Evolutionary conservation across 2,797 vertebrate genomes (phyloP), one percentile per base, ranked within the genome.

Genomic region (Cossypha polioptera): DNA sequence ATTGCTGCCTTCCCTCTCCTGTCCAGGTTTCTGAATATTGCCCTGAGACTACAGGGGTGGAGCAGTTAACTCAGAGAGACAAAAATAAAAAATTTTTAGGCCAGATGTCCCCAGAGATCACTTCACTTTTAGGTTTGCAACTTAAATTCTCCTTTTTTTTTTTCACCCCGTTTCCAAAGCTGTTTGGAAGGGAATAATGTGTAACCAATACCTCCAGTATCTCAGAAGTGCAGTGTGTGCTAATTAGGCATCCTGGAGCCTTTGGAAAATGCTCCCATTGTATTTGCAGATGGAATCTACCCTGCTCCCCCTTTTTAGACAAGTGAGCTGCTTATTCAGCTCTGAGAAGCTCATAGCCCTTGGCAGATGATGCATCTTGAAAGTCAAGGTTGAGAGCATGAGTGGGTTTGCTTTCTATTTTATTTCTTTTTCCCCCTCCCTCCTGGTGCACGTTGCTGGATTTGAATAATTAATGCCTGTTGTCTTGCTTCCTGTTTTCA

Each of bases 391-490:
- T 77, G 71, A 55, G 57, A n/a, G 40, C 54, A 13, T 24, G 28
- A 19, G 81, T 86, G 92, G 74, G 54, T 72, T 63, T 75, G 54
- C 10, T 51, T 71, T 58, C 25, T 57, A 0, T 28, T 66, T 45
- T 19, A 8, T 66, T 59, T n/a, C 24, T 53, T 26, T 18, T 2
- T 3, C 33, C 16, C 9, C 47, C 42, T 17, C 26, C n/a, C 58
- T 68, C 38, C 33, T 11, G 67, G 74, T 94, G 78, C 8, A 2
- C 11, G 55, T 89, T 89, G 89, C 91, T 88, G 88, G 68, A 75
- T 86, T 89, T 97, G 96, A 96, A 97, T 97, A 96, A 96, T 97
- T 97, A 71, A 97, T 97, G 75, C 72, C n/a, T 79, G 87, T 97
- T 94, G 91, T 88, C 83, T 90, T 81, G 90, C 92, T 96, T 95